Base-by-base conservation (phyloP, 2,797 vertebrate genomes). In the Neoniphon sammara region DNA sequence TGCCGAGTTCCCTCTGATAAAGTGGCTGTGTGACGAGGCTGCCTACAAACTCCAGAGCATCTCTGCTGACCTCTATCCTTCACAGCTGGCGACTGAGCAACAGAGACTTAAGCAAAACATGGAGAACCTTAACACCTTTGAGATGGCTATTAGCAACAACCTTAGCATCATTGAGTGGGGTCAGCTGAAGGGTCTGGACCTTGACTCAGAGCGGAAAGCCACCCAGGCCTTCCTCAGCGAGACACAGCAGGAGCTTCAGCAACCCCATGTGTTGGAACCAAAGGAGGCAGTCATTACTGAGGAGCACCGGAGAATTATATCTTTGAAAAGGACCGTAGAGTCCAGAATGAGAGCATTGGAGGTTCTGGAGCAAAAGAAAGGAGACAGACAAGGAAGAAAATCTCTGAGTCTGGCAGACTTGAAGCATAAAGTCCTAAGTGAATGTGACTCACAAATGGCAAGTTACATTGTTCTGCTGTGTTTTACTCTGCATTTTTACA, bases 241-340 rank as follows among this genome's bases (percentile, higher is more conserved):
- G 20, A 71, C 62, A 6, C 77, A 80, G 39, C 54, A 62, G 30
- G 89, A 93, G 20, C 86, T 97, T 21, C 91, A 93, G 70, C 82
- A 91, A 25, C 80, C 87, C 10, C 67, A 88, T 23, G 21, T 54
- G 20, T 14, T 95, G 81, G 92, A 92, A 27, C 88, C 94, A 57
- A 91, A 91, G 20, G 80, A 90, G 17, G 83, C 86, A 3, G 75
- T 25, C 0, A 83, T 96, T 66, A 86, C 92, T 44, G 80, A 79
- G 17, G 93, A 96, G 77, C 92, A 94, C 70, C 78, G 90, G 66
- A 92, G 84, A 36, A 88, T 93, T 15, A 30, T 95, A 85, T 85
- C 75, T 10, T 73, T 97, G 81, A 94, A 92, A 70, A 95, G 89
- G 77, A 91, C 84, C 7, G 56, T 95, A 5, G 90, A 95, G 90